A percentile compares a stretch with the other conserved stretches of the same genome.
phyloP scores from a whole-genome alignment of 2,888 invertebrate species.

The Eupithecia inturbata region DNA sequence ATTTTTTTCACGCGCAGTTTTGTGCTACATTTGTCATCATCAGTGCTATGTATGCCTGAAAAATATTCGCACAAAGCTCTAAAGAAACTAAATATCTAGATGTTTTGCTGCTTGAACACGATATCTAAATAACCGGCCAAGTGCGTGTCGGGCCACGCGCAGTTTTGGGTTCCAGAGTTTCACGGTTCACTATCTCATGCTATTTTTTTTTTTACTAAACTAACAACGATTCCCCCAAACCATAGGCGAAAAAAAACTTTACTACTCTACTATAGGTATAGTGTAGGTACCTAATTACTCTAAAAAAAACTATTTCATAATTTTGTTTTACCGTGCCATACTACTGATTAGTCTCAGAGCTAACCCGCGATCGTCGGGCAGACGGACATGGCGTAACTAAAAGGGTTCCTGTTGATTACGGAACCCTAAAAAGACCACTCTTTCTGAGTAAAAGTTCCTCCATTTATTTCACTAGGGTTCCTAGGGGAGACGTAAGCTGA shows the following conservation, averaged over 20 bases:
- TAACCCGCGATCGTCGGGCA: neutral
- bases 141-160: neutral
- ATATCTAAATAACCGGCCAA: neutral
- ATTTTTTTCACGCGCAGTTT: no score
- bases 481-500: neutral
- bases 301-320: neutral
- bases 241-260: neutral
- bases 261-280: neutral
- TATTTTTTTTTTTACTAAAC: neutral
- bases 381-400: neutral
- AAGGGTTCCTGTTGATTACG: neutral
- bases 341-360: neutral
- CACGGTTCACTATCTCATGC: neutral
- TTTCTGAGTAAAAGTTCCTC: neutral
- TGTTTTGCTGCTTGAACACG: neutral
- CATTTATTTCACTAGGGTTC: neutral
- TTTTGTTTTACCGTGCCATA: neutral
- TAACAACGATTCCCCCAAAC: neutral
- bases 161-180: neutral
- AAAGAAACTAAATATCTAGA: neutral
- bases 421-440: neutral
- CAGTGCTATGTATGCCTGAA: no score
- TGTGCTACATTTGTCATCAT: no score
- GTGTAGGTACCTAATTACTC: neutral
- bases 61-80: neutral